A percentile compares a stretch with the other conserved stretches of the same genome.
These are phyloP conservation scores for Drosophila silvestris DNA, from an alignment of 2,888 invertebrate species.

Conservation along the genomic window DNA sequence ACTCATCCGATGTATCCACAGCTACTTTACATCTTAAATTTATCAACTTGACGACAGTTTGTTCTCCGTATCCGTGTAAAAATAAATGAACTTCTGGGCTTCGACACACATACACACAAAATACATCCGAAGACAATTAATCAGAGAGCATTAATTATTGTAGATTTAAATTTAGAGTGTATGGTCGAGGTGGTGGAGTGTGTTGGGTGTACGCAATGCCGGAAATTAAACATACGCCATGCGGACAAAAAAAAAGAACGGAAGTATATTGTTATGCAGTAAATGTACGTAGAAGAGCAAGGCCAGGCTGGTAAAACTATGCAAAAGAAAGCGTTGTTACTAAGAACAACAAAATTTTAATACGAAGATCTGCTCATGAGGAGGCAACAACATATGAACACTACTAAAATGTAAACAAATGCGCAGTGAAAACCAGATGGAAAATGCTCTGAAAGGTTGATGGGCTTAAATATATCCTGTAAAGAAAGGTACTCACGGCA, in stretches of 20 bases:
- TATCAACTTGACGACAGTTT: constrained; percentile 67
- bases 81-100: constrained; percentile 48
- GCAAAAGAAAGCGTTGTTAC: constrained; percentile 14
- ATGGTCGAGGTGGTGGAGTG: not conserved
- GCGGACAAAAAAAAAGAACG: constrained; percentile 52
- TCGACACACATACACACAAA: constrained; percentile 44
- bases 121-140: constrained; percentile 48
- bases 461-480: not conserved
- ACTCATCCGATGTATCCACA: constrained; percentile 12
- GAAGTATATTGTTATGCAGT: constrained; percentile 67
- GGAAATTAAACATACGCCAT: constrained; percentile 77
- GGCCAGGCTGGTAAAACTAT: not conserved
- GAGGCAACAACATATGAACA: constrained; percentile 30
- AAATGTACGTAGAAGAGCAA: constrained; percentile 24
- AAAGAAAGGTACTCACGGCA: not conserved
- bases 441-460: not conserved
- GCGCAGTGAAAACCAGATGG: constrained; percentile 8
- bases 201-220: constrained; percentile 59
- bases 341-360: constrained; percentile 54
- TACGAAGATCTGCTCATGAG: constrained; percentile 63
- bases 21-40: constrained; percentile 21
- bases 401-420: constrained; percentile 45
- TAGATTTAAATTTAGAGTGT: constrained; percentile 16
- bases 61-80: constrained; percentile 38
- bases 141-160: constrained; percentile 62